Evolutionary conservation across 2,797 vertebrate genomes (phyloP).

Genomic region (Otus scops): DNA sequence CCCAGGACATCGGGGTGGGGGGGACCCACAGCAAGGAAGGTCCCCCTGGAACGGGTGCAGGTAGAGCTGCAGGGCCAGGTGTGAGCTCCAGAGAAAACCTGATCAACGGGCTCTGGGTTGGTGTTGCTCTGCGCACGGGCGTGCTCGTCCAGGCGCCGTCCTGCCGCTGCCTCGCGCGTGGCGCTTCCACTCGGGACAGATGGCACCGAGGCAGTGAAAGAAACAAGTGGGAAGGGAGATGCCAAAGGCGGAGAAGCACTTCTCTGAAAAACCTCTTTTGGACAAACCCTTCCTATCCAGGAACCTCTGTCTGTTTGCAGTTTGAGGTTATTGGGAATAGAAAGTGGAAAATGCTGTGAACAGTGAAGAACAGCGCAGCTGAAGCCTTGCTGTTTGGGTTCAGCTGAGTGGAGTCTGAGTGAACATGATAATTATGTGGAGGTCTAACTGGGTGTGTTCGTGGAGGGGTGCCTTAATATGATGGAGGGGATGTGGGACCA

Average conservation of each 20-base stretch:
- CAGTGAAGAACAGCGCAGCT: neutral
- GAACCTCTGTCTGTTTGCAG: neutral
- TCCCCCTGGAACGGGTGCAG: accelerated
- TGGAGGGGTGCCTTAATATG: neutral
- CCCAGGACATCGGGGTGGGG: neutral
- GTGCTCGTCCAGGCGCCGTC: accelerated
- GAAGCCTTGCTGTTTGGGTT: neutral
- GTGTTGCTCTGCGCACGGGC: neutral
- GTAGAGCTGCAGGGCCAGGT: neutral
- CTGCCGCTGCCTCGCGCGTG: accelerated
- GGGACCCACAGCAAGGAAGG: neutral
- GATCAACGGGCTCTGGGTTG: neutral
- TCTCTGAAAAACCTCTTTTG: neutral
- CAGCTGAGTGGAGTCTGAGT: neutral
- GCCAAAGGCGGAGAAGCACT: neutral
- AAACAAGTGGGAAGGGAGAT: neutral
- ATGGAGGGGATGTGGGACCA: neutral
- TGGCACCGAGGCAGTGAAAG: neutral
- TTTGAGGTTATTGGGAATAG: neutral
- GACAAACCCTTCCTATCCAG: neutral
- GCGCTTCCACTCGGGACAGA: neutral
- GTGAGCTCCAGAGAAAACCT: neutral
- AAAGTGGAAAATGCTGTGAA: neutral
- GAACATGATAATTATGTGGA: neutral
- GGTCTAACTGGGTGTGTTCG: neutral